These are phyloP conservation scores for Muricea muricata DNA, from an alignment of 92 coral and sea anemone species.

Conservation along the genomic window DNA sequence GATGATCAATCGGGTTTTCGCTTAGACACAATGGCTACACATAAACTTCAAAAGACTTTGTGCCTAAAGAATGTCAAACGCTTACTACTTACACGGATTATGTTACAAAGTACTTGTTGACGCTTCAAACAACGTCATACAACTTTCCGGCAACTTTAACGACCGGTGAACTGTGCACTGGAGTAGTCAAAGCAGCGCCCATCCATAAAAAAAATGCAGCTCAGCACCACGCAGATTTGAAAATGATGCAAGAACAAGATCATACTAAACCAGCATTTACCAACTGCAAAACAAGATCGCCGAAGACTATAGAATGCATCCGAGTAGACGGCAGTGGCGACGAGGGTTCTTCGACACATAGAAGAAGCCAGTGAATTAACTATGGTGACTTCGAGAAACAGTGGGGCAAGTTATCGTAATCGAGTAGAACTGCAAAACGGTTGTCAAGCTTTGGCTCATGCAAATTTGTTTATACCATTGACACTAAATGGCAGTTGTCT, in stretches of 20 bases:
- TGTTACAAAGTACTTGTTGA: constrained; percentile 36
- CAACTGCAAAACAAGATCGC: constrained; percentile 40
- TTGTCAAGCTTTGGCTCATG: constrained; percentile 65
- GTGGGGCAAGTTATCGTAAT: constrained; percentile 69
- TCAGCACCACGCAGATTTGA: constrained; percentile 70
- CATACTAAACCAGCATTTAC: constrained; percentile 52
- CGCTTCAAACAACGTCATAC: constrained; percentile 30
- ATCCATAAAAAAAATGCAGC: constrained; percentile 56
- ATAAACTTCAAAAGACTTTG: constrained; percentile 35
- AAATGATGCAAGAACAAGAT: constrained; percentile 48
- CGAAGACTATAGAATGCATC: constrained; percentile 63
- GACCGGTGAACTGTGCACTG: constrained; percentile 16
- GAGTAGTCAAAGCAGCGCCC: constrained; percentile 49
- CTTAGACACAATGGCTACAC: constrained; percentile 33
- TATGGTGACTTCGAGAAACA: constrained; percentile 63
- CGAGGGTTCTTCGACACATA: constrained; percentile 67
- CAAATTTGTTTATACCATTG: constrained; percentile 73
- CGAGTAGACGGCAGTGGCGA: constrained; percentile 68
- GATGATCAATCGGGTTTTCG: constrained; percentile 49
- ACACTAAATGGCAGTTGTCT: constrained; percentile 68
- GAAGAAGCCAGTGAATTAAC: constrained; percentile 29
- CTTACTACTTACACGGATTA: constrained; percentile 36
- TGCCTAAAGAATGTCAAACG: background rate
- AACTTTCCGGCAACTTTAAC: no score
- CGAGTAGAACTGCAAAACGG: constrained; percentile 73